Evolutionary conservation across 2,113 vertebrate species (phyloP).

Genomic region (Rousettus leschenaultii): DNA sequence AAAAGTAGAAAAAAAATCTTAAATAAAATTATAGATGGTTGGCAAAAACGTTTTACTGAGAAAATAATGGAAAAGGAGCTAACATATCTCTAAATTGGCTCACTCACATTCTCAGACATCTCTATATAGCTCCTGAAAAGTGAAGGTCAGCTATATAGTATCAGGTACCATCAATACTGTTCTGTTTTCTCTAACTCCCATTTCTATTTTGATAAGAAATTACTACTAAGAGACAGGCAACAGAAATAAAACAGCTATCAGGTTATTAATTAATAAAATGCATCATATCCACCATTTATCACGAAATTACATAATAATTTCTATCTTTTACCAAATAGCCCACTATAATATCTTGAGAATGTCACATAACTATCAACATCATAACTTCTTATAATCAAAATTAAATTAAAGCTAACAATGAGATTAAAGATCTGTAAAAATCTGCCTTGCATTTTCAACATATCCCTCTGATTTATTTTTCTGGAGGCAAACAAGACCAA

Average conservation of each 20-base stretch:
- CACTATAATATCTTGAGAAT: neutral
- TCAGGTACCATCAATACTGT: neutral
- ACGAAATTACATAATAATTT: conserved; percentile 27
- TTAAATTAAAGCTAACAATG: conserved; percentile 13
- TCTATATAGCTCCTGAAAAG: neutral
- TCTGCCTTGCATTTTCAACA: neutral
- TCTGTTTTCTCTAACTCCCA: neutral
- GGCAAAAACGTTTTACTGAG: neutral
- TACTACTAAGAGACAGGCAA: neutral
- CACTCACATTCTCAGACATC: neutral
- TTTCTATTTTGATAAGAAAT: neutral
- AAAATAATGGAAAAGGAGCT: neutral
- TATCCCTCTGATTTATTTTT: neutral
- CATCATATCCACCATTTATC: neutral
- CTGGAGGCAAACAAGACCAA: neutral
- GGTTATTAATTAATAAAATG: neutral
- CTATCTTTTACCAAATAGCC: neutral
- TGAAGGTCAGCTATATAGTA: neutral
- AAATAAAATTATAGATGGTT: neutral
- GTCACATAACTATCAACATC: conserved; percentile 6
- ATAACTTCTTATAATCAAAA: neutral
- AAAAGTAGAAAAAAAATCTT: neutral
- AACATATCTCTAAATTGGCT: neutral
- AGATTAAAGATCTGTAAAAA: neutral
- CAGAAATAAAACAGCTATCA: neutral